Base-by-base conservation (phyloP, 2,797 vertebrate genomes). In the Diplodus sargus region DNA sequence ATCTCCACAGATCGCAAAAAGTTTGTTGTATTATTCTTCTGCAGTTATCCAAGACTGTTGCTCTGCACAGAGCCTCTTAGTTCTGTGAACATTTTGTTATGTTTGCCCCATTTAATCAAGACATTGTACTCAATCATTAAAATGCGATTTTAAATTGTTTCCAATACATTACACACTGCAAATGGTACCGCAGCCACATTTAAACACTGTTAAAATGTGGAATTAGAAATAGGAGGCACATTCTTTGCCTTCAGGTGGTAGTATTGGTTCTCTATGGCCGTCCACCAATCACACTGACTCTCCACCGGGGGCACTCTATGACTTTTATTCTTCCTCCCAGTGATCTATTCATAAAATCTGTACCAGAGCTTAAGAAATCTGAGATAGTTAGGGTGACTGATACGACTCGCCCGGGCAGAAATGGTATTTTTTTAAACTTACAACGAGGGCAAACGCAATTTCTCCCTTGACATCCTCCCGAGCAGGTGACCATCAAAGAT, bases 161-260 rank as follows among this genome's bases (percentile, higher is more conserved):
- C 87, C 90, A 85, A 83, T 75, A 90, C 85, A 91, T 91, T 90
- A 90, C 81, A 87, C 89, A 90, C 71, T 82, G 85, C 72, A 89
- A 91, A 92, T 91, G 75, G 30, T 47, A 59, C 49, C 65, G 54
- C 71, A 67, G 68, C 64, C 60, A 73, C 79, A 87, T 74, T 88
- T 85, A 76, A 87, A 73, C 49, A 68, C 63, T 78, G 79, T 57
- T 81, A 65, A 82, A 75, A 82, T 58, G 22, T 16, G 48, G 59
- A 70, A 67, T 30, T 63, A 58, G 49, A 77, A 69, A 14, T 4
- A 45, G 12, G 57, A 63, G 58, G 14, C 22, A 17, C 52, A 48
- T 16, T 17, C 7, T 68, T 59, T 62, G 65, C 89, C 94, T 91
- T 70, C 77, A 92, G 94, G 85, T 92, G 92, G 92, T 92, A 91